Evolutionary conservation across 92 coral and sea anemone species (phyloP), one percentile per base, ranked within the genome.

Genomic region (Umimayanthus chanpuru): DNA sequence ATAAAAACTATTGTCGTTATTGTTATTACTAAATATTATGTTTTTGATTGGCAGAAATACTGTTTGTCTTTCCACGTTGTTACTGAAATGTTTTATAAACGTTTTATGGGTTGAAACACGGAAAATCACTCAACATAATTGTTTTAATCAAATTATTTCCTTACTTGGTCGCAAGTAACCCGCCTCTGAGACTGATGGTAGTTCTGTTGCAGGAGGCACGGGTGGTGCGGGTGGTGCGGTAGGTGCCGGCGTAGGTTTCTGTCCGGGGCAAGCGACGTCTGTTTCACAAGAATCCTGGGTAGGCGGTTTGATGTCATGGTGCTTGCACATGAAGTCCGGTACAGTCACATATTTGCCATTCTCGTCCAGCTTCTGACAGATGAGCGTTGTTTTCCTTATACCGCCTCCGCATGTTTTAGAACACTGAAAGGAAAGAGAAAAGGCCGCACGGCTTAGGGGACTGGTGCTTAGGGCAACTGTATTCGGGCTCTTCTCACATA

Each of bases 391-490:
- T 47, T 78, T 83, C 29, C 41, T 83, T 47, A 70, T 28, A 0
- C 87, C 87, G 4, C 87, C 87, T 16, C 77, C 77, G 14, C 87
- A 83, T 9, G 87, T 68, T 72, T 70, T 83, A n/a, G 87, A 83
- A 29, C 87, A 83, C 87, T 83, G 39, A 41, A 66, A 64, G 30
- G 29, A 58, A 61, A 73, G 20, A 12, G 44, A 10, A 21, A 73
- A 73, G 2, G 5, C 58, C 18, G 58, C 18, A 74, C 12, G 23
- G 47, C 20, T 74, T 38, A 32, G 25, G 11, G n/a, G 23, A 18
- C 26, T 61, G 68, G 68, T 18, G 26, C n/a, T 73, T 30, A 47
- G n/a, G 7, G 47, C 9, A 12, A 21, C 41, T 73, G 23, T 36
- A 25, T 32, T 2, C 26, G 26, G 5, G 68, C 68, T 21, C 25